These are phyloP conservation scores for Pomatostomus ruficeps DNA, from an alignment of 2,113 vertebrate species.

Conservation along the genomic window DNA sequence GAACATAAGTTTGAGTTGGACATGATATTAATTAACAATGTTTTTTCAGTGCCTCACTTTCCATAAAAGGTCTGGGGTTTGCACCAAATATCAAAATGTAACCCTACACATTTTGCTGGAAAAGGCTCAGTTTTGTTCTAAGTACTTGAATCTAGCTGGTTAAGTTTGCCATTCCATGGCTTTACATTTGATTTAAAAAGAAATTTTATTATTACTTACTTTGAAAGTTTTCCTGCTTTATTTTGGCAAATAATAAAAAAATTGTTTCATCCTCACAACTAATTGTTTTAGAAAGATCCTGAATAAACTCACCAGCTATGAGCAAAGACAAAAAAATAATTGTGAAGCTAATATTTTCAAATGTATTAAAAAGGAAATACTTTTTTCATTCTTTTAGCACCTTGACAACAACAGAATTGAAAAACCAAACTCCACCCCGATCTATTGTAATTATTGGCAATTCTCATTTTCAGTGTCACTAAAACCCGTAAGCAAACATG, in stretches of 20 bases:
- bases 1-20: neutral
- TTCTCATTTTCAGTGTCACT: conserved; percentile 31
- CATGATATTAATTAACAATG: conserved; percentile 11
- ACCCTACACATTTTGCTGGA: neutral
- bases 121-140: neutral
- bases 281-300: neutral
- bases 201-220: neutral
- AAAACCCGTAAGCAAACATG: neutral
- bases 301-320: neutral
- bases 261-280: neutral
- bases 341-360: neutral
- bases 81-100: neutral
- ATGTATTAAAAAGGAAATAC: conserved; percentile 16
- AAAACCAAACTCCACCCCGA: neutral
- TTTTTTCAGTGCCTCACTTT: neutral
- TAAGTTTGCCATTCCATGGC: neutral
- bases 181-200: neutral
- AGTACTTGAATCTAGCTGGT: neutral
- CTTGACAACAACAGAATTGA: conserved; percentile 12
- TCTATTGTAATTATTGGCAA: neutral
- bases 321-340: neutral
- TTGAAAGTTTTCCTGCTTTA: neutral
- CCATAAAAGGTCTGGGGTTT: neutral
- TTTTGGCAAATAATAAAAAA: neutral
- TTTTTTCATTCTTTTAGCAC: conserved; percentile 26